These are phyloP conservation scores for Drymonia ruficornis DNA, from an alignment of 2,888 invertebrate genomes.

Conservation along the genomic window DNA sequence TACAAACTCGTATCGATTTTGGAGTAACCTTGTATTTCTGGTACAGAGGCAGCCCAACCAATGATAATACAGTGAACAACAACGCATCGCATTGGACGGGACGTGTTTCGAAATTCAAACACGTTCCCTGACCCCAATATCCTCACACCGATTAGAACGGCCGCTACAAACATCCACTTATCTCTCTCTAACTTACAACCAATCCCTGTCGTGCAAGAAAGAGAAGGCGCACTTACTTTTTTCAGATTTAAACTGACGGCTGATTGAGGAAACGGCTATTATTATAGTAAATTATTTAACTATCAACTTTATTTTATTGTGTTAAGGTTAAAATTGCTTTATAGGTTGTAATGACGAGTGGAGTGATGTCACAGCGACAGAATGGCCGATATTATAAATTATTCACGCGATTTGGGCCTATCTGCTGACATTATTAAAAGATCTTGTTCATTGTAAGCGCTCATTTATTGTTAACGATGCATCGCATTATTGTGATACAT, in stretches of 20 bases:
- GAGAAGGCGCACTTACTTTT: conserved; percentile 53
- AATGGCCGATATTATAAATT: conserved; percentile 61
- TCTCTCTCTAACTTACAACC: conserved; percentile 59
- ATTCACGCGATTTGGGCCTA: conserved; percentile 56
- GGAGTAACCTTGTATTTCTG: conserved; percentile 36
- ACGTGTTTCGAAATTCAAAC: conserved; percentile 82
- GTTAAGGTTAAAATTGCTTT: conserved; percentile 27
- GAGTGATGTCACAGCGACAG: conserved; percentile 52
- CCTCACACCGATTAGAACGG: conserved; percentile 49
- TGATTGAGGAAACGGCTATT: conserved; percentile 59
- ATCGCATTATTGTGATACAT: conserved; percentile 6
- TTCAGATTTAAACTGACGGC: conserved; percentile 50
- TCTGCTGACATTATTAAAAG: conserved; percentile 29
- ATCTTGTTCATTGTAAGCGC: conserved; percentile 11
- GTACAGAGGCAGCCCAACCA: conserved; percentile 69
- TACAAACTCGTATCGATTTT: conserved; percentile 65
- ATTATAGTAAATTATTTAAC: conserved; percentile 38
- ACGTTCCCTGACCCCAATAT: conserved; percentile 81
- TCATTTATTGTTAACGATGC: conserved; percentile 23
- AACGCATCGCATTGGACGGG: conserved; percentile 76
- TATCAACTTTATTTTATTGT: conserved; percentile 42
- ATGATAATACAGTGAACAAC: conserved; percentile 65
- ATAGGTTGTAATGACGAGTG: conserved; percentile 7
- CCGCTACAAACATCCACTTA: conserved; percentile 46
- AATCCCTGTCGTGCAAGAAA: conserved; percentile 45